Percentiles rank a stretch among this genome's conserved stretches.
Evolutionary conservation across 2,888 invertebrate species (phyloP).

Genomic region (Romanomermis culicivorax): DNA sequence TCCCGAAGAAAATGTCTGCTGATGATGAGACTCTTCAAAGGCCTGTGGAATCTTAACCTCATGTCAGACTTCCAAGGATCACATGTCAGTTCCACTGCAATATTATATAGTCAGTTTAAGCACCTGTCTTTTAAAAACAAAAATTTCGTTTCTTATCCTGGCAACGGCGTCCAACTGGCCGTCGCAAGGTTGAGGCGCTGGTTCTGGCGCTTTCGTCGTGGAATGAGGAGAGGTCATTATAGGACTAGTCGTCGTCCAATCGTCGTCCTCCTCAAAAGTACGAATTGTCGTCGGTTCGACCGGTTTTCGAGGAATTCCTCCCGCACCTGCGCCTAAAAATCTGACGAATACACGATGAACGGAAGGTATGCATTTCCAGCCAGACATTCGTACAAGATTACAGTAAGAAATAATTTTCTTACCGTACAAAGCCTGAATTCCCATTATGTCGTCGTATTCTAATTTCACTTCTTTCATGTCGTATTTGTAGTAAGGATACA

Average conservation of each 20-base stretch:
- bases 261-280: too few species aligned
- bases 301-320: too few species aligned
- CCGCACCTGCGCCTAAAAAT: neutral
- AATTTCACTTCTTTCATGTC: constrained; percentile 34
- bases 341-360: neutral
- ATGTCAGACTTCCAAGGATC: too few species aligned
- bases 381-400: too few species aligned
- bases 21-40: too few species aligned
- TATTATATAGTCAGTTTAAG: neutral
- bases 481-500: constrained; percentile 23
- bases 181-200: constrained; percentile 39
- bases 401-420: too few species aligned
- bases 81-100: too few species aligned
- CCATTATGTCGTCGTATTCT: constrained; percentile 12
- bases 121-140: constrained; percentile 41
- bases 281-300: too few species aligned
- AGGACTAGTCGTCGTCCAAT: too few species aligned
- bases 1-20: too few species aligned
- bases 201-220: constrained; percentile 1
- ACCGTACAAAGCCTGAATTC: constrained; percentile 14
- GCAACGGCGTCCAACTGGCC: constrained; percentile 48
- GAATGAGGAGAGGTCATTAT: too few species aligned
- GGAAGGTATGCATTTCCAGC: neutral
- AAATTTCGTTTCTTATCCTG: constrained; percentile 39
- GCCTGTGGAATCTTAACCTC: too few species aligned